Percentiles rank a stretch among this genome's conserved stretches.
Conservation (phyloP, 2,888 invertebrate genomes). For the Tupiocoris notatus region DNA sequence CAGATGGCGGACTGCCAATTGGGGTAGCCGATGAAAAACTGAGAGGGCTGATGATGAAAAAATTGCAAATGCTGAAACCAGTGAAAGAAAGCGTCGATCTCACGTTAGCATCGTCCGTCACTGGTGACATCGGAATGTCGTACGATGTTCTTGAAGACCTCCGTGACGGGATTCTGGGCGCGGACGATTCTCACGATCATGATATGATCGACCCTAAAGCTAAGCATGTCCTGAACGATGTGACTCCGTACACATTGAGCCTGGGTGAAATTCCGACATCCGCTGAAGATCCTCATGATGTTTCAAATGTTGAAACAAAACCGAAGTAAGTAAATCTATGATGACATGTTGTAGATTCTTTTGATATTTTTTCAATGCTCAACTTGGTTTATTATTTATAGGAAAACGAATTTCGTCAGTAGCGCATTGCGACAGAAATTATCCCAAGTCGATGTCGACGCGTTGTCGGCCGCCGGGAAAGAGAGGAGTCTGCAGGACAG, state of each 20-base stretch:
- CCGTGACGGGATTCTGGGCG: conserved; percentile 5
- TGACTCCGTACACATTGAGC: neutral
- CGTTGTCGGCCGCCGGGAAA: conserved; percentile 56
- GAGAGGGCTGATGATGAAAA: conserved; percentile 4
- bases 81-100: neutral
- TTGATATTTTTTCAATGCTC: no score
- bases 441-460: conserved; percentile 43
- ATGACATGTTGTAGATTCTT: no score
- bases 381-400: no score
- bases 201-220: conserved; percentile 5
- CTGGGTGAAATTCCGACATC: no score
- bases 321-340: no score
- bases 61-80: conserved; percentile 1
- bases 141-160: neutral
- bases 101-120: neutral
- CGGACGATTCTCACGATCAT: neutral
- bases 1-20: conserved; percentile 3
- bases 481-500: conserved; percentile 61
- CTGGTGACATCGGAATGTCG: neutral
- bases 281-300: no score
- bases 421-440: neutral
- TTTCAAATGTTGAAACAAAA: no score
- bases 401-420: no score
- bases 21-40: conserved; percentile 15
- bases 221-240: neutral